These are phyloP conservation scores for Phocoena sinus DNA, from an alignment of 2,113 vertebrate genomes.

Conservation along the genomic window DNA sequence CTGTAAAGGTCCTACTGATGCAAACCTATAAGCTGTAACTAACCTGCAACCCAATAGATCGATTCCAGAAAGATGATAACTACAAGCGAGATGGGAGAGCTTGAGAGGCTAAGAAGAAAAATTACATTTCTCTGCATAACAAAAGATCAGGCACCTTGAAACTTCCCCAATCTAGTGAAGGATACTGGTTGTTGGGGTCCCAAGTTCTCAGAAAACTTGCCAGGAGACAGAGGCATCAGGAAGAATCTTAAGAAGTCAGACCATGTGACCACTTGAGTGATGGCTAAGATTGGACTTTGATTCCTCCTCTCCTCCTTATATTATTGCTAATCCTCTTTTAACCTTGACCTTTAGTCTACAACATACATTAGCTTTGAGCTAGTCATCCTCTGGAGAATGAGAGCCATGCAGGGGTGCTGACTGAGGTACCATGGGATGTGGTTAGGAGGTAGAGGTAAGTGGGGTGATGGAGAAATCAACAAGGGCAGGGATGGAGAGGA, in stretches of 20 bases:
- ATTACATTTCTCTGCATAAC: background rate
- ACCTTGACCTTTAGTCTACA: background rate
- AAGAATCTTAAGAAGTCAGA: background rate
- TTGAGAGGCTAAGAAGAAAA: background rate
- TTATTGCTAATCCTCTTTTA: accelerated
- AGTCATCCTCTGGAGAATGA: accelerated
- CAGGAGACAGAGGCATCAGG: background rate
- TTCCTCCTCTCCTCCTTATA: accelerated
- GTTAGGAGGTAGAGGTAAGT: accelerated
- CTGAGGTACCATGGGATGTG: accelerated
- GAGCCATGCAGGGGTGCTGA: accelerated
- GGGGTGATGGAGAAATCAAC: accelerated
- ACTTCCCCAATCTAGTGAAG: background rate
- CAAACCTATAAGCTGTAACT: background rate
- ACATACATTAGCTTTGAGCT: accelerated
- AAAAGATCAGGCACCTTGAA: background rate
- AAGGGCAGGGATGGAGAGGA: background rate
- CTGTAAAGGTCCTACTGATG: too few relatives aligned
- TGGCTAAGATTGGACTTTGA: background rate
- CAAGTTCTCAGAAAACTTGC: background rate
- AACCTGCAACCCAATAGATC: background rate
- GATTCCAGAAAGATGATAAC: background rate
- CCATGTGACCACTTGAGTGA: too few relatives aligned
- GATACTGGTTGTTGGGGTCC: accelerated
- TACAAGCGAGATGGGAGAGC: background rate